These are phyloP conservation scores for Cyprinodon brontotheroides DNA, from an alignment of 2,113 vertebrate genomes.

Conservation along the genomic window DNA sequence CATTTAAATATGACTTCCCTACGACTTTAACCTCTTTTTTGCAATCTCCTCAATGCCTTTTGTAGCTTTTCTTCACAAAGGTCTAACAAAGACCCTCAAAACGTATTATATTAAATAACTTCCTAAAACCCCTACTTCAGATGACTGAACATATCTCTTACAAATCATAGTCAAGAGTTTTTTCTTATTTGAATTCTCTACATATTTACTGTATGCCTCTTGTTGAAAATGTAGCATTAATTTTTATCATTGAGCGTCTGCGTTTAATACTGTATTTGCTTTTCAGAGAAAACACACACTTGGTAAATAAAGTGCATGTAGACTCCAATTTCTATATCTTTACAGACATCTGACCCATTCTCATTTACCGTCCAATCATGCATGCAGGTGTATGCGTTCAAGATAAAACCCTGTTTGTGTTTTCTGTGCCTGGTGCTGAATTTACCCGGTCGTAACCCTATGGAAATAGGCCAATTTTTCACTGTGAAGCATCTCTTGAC, in stretches of 20 bases:
- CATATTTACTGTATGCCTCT: background rate
- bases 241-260: constrained; percentile 19
- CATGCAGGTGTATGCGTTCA: constrained; percentile 13
- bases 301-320: constrained; percentile 11
- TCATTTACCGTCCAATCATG: constrained; percentile 18
- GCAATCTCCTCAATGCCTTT: no score
- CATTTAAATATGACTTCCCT: no score
- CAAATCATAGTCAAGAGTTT: background rate
- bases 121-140: background rate
- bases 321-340: constrained; percentile 20
- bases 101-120: background rate
- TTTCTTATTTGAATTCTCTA: background rate
- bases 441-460: constrained; percentile 50
- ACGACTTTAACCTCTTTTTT: no score
- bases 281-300: background rate
- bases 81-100: no score
- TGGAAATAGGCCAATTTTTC: constrained; percentile 78
- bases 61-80: no score
- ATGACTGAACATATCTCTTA: background rate
- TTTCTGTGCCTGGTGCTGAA: constrained; percentile 52
- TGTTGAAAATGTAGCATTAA: background rate
- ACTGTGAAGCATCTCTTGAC: constrained; percentile 66
- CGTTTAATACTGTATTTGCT: constrained; percentile 17
- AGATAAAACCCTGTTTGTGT: constrained; percentile 30
- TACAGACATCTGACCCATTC: constrained; percentile 16